Evolutionary conservation across 2,888 invertebrate species (phyloP).

Genomic region (Diploptera punctata): DNA sequence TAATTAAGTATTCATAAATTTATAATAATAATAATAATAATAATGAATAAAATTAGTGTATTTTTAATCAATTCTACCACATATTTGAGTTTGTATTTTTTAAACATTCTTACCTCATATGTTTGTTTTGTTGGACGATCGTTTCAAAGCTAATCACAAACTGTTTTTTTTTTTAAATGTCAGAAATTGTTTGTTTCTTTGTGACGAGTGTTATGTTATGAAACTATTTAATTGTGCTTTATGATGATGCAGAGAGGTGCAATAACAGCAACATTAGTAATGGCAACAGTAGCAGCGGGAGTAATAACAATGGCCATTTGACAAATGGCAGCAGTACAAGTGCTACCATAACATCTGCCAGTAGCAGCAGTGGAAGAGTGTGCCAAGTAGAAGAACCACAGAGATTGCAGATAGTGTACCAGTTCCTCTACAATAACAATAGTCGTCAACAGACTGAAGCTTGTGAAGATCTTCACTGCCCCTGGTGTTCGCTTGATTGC

Average conservation of each 20-base stretch:
- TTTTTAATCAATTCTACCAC: no score
- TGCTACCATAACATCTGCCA: background rate
- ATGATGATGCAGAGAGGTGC: slow-evolving; percentile 30
- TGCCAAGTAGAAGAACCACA: background rate
- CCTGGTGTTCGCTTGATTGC: slow-evolving; percentile 95
- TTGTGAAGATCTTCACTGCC: slow-evolving; percentile 90
- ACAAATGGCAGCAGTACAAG: background rate
- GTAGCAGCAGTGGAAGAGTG: background rate
- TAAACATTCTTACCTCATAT: no score
- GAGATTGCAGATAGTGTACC: slow-evolving; percentile 86
- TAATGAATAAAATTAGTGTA: no score
- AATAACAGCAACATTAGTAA: slow-evolving; percentile 50
- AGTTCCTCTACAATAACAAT: slow-evolving; percentile 95
- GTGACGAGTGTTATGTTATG: no score
- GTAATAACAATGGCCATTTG: background rate
- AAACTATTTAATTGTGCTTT: no score
- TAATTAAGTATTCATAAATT: no score
- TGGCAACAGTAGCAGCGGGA: background rate
- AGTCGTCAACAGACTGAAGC: slow-evolving; percentile 95
- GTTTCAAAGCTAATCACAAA: no score
- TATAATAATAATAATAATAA: no score
- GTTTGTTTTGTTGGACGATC: no score
- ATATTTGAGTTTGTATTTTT: no score
- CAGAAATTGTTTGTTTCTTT: no score
- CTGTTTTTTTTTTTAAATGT: no score